Percentiles rank a stretch among this genome's conserved stretches.
Evolutionary conservation across 2,797 vertebrate species (phyloP).

Genomic region (Siniperca scherzeri): DNA sequence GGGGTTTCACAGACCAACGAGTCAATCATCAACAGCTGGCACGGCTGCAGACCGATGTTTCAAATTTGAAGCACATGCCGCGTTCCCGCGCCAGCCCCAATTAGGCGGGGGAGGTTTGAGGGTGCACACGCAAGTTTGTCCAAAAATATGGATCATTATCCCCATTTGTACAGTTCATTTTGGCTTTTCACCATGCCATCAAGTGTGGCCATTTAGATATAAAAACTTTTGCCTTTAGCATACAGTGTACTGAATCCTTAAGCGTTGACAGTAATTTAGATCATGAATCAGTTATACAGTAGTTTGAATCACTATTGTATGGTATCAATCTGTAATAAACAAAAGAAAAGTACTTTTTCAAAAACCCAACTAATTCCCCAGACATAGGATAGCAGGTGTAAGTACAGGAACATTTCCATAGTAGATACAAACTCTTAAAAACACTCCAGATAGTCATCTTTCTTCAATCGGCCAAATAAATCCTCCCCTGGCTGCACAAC

Average conservation of each 20-base stretch:
- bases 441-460: conserved; percentile 5
- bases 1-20: conserved; percentile 9
- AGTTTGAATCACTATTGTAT: background rate
- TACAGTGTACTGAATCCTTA: background rate
- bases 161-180: conserved; percentile 5
- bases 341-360: background rate
- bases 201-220: background rate
- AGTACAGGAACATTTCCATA: conserved; percentile 1
- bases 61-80: conserved; percentile 6
- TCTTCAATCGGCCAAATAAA: conserved; percentile 17
- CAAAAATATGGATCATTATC: conserved; percentile 18
- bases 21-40: conserved; percentile 21
- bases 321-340: background rate
- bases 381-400: conserved; percentile 11
- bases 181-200: background rate
- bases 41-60: background rate
- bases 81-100: conserved; percentile 15
- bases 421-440: background rate
- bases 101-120: conserved; percentile 23
- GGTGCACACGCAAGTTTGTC: background rate
- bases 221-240: background rate
- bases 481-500: conserved; percentile 24
- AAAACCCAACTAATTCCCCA: background rate
- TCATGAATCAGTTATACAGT: background rate
- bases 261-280: background rate